phyloP scores from a whole-genome alignment of 1,140 invertebrate species.

The Tetragnatha versicolor region DNA sequence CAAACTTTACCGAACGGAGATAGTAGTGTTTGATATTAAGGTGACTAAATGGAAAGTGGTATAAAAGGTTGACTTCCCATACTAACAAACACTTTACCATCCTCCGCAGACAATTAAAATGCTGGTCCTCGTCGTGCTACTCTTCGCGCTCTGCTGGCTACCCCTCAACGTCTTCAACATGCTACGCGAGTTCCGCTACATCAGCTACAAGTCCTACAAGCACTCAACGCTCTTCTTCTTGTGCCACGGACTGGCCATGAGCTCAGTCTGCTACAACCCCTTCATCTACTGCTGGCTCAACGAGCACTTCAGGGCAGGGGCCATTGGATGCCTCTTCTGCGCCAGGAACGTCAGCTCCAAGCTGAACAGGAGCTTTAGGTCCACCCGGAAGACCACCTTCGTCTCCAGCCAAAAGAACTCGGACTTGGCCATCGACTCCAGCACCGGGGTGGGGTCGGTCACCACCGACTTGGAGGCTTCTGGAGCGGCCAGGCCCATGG shows the following conservation, averaged over 20 bases:
- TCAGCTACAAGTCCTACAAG: slow-evolving; percentile 61
- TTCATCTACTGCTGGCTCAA: slow-evolving; percentile 69
- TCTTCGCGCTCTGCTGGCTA: slow-evolving; percentile 67
- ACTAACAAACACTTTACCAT: too few species aligned
- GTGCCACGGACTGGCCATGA: slow-evolving; percentile 73
- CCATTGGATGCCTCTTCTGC: slow-evolving; percentile 75
- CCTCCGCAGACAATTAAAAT: slow-evolving; percentile 66
- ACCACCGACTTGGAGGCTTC: too few species aligned
- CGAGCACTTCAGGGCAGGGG: slow-evolving; percentile 39
- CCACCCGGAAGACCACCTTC: not conserved
- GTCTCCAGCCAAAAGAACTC: too few species aligned
- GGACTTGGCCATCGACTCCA: too few species aligned
- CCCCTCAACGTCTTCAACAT: slow-evolving; percentile 63
- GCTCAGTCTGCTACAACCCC: slow-evolving; percentile 68
- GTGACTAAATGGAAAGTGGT: too few species aligned
- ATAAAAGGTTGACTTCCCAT: too few species aligned
- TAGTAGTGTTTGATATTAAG: too few species aligned
- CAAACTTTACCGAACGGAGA: too few species aligned
- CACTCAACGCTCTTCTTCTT: slow-evolving; percentile 71
- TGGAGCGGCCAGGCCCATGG: too few species aligned
- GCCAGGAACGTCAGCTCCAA: not conserved
- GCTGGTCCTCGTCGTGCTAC: slow-evolving; percentile 66
- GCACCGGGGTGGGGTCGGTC: too few species aligned
- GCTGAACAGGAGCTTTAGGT: not conserved
- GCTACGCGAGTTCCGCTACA: slow-evolving; percentile 60